Evolutionary conservation across 2,797 vertebrate species (phyloP), one percentile per base, ranked within the genome.

Genomic region (Lepus townsendii): DNA sequence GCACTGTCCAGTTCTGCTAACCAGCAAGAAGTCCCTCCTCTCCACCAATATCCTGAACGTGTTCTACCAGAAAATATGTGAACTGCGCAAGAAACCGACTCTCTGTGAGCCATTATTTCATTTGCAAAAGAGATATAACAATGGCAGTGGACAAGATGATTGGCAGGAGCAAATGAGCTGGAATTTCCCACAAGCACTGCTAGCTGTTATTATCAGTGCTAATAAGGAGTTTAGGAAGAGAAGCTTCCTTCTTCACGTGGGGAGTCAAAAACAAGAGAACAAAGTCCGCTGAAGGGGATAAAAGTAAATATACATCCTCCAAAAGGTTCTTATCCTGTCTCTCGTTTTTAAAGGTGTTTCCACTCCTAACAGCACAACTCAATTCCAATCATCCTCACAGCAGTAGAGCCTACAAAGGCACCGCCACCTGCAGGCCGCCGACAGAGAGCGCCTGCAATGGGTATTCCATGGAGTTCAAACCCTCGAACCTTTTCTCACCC

Each of bases 341-440:
- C 30, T 65, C 30, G 38, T 22, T 73, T 65, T 13, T 69, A 69
- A 62, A 38, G 88, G 30, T 11, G 12, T 91, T 89, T n/a, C 57
- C 68, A 86, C 69, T 90, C 78, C 76, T 93, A 88, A 89, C 93
- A 73, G 71, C 63, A 95, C 77, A 96, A 50, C 26, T 63, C 68
- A 83, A 92, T 90, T 63, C 30, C 79, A 92, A 1, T 42, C 77
- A 84, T 22, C 50, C 60, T 90, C 68, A 62, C 13, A 42, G 50
- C 32, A 72, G 32, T 68, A 96, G 83, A 79, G 72, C 26, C 83
- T 24, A 91, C 93, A 95, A 95, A 95, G 83, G 92, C 92, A 97
- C 95, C 95, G 97, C 97, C 96, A 96, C 79, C 97, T 97, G 91
- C 96, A 97, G 97, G 96, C 69, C 71, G 75, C 0, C 86, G 68